Evolutionary conservation across 2,113 vertebrate genomes (phyloP).

Genomic region (Chamaetylas fuelleborni): DNA sequence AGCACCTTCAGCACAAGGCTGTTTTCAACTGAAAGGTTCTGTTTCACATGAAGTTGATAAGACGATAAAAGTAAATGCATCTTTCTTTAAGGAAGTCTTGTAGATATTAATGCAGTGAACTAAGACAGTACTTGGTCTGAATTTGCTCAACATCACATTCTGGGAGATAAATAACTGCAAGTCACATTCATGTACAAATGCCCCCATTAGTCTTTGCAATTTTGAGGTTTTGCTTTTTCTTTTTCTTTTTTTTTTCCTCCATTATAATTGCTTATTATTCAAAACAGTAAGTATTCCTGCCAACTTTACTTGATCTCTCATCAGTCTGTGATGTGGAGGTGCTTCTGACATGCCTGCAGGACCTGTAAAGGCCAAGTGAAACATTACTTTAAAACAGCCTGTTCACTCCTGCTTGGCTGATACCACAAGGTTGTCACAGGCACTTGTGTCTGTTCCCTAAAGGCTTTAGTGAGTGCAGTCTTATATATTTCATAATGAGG

Average conservation of each 20-base stretch:
- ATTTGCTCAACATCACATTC: neutral
- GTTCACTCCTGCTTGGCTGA: neutral
- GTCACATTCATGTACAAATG: neutral
- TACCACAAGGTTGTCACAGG: neutral
- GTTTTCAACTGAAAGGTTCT: neutral
- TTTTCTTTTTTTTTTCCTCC: neutral
- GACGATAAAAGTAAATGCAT: neutral
- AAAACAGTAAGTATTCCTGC: neutral
- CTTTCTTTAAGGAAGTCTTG: neutral
- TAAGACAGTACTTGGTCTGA: neutral
- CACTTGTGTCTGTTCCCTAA: neutral
- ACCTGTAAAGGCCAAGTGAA: neutral
- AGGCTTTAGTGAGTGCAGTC: neutral
- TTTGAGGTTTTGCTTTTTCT: neutral
- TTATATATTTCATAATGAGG: neutral
- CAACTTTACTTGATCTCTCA: neutral
- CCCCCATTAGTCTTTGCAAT: neutral
- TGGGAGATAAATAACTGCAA: neutral
- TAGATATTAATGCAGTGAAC: neutral
- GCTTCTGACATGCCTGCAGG: neutral
- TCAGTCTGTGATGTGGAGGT: neutral
- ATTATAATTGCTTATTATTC: neutral
- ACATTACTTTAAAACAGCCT: neutral
- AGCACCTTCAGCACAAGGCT: neutral
- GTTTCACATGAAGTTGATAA: neutral